Conservation (phyloP, 35 echinoderm and acorn worm species). For the Apostichopus parvimensis region DNA sequence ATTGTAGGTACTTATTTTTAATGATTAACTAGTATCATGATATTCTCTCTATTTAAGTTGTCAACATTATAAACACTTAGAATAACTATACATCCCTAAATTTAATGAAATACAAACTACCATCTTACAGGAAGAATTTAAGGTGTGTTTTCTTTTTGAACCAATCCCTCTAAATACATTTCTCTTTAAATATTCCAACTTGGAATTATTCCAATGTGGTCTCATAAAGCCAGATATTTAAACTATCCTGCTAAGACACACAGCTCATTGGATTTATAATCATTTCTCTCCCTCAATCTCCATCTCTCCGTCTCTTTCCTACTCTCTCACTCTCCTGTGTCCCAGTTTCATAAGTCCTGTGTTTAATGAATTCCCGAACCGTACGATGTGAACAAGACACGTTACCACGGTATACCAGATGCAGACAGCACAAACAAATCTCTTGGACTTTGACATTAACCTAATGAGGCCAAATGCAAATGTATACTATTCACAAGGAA, state of each 20-base stretch:
- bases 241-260: background rate
- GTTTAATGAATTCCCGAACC: background rate
- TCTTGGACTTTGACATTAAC: slow-evolving; percentile 9
- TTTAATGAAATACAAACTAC: no score
- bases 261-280: background rate
- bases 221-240: background rate
- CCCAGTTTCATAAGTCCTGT: background rate
- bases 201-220: no score
- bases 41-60: no score
- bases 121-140: no score
- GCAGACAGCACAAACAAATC: background rate
- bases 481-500: background rate
- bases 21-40: no score
- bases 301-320: no score
- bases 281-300: background rate
- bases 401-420: background rate
- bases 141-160: no score
- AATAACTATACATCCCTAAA: no score
- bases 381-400: background rate
- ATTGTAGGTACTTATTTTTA: no score
- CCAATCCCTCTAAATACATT: no score
- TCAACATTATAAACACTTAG: no score
- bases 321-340: background rate
- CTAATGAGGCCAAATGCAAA: slow-evolving; percentile 7
- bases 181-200: no score